Evolutionary conservation across 2,888 invertebrate genomes (phyloP), one percentile per base, ranked within the genome.

Genomic region (Candidula unifasciata): DNA sequence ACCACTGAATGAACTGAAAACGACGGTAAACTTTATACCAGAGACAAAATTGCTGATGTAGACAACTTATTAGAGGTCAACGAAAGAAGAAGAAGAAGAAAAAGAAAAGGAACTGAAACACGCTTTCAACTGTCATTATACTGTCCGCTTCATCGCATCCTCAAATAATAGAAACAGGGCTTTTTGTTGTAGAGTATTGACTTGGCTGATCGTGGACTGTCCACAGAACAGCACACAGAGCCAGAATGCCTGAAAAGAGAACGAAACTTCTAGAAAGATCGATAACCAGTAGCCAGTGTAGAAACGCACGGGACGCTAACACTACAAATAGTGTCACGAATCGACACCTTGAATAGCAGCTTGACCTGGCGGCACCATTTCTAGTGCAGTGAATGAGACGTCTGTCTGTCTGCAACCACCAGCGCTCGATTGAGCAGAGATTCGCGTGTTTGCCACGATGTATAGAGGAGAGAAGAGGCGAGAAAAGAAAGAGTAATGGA

Each of bases 331-430:
- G 33, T n/a, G 1, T 44, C 60, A 8, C 64, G 10, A 10, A 35
- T 27, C 16, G 81, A 10, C 60, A 60, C 0, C 81, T 81, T 71
- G 73, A 81, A 81, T 81, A 81, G 81, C 81, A 54, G 60, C 6
- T 73, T 73, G 81, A 81, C 81, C 73, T 81, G 60, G 24, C 73
- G 81, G 81, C 73, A 60, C 81, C 81, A 33, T 81, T 78, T n/a
- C 24, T 16, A 16, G 73, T 74, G n/a, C n/a, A 27, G 2, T 74
- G 52, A 74, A 52, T n/a, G 44, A 74, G 27, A 44, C 35, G 52
- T 24, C 73, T 73, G 24, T 27, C 68, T 3, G 69, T 21, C 60
- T 60, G n/a, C 60, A 60, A 44, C 44, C 44, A 44, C 60, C n/a
- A n/a, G 21, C 60, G 60, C 60, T 60, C 60, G 5, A 69, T 69